Conservation (phyloP, 2,888 invertebrate genomes). For the Ophion ellenae region DNA sequence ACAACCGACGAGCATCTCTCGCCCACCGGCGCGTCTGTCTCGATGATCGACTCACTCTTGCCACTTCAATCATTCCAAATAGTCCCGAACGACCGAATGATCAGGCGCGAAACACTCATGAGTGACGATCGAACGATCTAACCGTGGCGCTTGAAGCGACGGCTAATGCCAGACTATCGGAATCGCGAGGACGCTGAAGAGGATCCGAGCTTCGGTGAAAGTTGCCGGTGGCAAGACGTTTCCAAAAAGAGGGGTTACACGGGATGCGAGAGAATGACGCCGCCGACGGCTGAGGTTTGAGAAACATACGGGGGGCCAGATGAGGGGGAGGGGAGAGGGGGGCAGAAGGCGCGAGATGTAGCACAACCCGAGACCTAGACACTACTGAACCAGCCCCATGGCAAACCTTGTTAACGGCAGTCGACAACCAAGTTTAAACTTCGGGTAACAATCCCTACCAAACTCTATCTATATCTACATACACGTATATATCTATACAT, state of each 20-base stretch:
- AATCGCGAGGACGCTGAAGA: constrained; percentile 25
- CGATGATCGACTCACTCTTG: not conserved
- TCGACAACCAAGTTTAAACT: constrained; percentile 84
- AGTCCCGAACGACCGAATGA: not conserved
- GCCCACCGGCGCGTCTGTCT: too few species aligned
- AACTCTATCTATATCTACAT: constrained; percentile 60
- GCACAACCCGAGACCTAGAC: constrained; percentile 82
- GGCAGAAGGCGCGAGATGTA: constrained; percentile 77
- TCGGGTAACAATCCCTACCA: constrained; percentile 83
- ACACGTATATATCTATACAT: constrained; percentile 36
- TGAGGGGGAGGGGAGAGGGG: constrained; percentile 29
- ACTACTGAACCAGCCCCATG: constrained; percentile 83
- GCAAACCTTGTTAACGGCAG: constrained; percentile 84
- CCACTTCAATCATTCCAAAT: not conserved
- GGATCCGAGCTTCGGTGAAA: constrained; percentile 24
- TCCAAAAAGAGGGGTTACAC: constrained; percentile 53
- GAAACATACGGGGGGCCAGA: constrained; percentile 58
- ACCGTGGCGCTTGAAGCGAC: constrained; percentile 44
- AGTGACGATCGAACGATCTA: constrained; percentile 2
- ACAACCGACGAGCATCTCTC: not conserved
- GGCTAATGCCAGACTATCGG: constrained; percentile 59
- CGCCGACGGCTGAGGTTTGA: constrained; percentile 44
- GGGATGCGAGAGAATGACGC: constrained; percentile 30
- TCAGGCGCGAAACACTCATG: not conserved
- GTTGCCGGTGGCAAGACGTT: constrained; percentile 51